Evolutionary conservation across 2,888 invertebrate species (phyloP).

Genomic region (Acanthosepion esculentum): DNA sequence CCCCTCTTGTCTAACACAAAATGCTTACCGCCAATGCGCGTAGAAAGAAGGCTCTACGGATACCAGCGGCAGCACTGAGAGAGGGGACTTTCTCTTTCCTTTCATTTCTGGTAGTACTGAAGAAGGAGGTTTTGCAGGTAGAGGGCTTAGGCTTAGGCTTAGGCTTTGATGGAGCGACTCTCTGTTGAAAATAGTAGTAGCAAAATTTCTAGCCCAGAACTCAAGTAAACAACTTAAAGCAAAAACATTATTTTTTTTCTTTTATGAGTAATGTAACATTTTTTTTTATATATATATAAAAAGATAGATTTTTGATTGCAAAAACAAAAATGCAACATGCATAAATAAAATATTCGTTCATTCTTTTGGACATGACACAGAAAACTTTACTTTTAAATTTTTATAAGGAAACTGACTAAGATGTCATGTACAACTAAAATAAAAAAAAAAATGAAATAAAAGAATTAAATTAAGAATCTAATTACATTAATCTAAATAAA

Average conservation of each 20-base stretch:
- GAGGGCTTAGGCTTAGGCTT: not conserved
- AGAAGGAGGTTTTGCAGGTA: slow-evolving; percentile 24
- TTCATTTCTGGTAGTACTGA: slow-evolving; percentile 33
- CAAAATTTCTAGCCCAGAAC: not conserved
- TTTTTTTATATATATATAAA: not conserved
- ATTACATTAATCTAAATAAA: not conserved
- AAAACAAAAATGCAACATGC: not conserved
- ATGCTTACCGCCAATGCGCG: slow-evolving; percentile 47
- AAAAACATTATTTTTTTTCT: not conserved
- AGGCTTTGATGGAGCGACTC: not conserved
- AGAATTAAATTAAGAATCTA: not conserved
- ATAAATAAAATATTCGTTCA: not conserved
- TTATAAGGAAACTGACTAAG: no score
- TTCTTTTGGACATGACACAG: no score
- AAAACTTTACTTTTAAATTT: no score
- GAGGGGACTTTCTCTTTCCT: slow-evolving; percentile 45
- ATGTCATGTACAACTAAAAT: not conserved
- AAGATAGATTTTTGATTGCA: not conserved
- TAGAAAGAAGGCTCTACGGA: slow-evolving; percentile 41
- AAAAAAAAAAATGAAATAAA: not conserved
- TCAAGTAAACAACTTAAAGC: not conserved
- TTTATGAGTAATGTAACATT: not conserved
- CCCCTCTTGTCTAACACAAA: slow-evolving; percentile 45
- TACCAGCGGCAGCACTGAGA: slow-evolving; percentile 39
- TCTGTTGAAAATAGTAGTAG: slow-evolving; percentile 45